Evolutionary conservation across 2,888 invertebrate genomes (phyloP).

Genomic region (Drosophila incognita): DNA sequence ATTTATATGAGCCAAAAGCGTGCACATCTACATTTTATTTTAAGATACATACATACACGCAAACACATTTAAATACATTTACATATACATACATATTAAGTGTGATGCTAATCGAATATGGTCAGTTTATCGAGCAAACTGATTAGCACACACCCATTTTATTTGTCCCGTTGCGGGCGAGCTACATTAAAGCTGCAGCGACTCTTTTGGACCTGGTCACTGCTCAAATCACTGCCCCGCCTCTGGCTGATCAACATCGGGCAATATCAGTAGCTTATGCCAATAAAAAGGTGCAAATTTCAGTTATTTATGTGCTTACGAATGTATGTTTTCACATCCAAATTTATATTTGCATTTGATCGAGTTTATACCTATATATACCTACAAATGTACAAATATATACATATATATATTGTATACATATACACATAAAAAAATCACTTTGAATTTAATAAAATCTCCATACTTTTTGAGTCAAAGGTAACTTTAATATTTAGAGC

Average conservation of each 20-base stretch:
- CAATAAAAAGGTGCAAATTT: constrained; percentile 57
- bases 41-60: neutral
- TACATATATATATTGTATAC: neutral
- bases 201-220: constrained; percentile 14
- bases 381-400: neutral
- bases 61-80: neutral
- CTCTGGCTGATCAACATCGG: constrained; percentile 17
- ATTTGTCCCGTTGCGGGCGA: constrained; percentile 18
- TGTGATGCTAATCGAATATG: constrained; percentile 41
- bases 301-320: constrained; percentile 9
- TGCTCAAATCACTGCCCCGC: constrained; percentile 9
- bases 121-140: constrained; percentile 31
- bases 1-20: constrained; percentile 44
- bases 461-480: neutral
- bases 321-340: neutral
- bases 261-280: constrained; percentile 25
- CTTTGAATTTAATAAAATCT: neutral
- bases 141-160: constrained; percentile 54
- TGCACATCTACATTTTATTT: constrained; percentile 17
- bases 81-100: constrained; percentile 1
- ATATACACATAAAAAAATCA: neutral
- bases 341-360: neutral
- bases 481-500: neutral
- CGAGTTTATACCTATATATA: neutral
- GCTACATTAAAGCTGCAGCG: constrained; percentile 1